Conservation (phyloP, 2,888 invertebrate genomes). For the Drosophila macrothrix region DNA sequence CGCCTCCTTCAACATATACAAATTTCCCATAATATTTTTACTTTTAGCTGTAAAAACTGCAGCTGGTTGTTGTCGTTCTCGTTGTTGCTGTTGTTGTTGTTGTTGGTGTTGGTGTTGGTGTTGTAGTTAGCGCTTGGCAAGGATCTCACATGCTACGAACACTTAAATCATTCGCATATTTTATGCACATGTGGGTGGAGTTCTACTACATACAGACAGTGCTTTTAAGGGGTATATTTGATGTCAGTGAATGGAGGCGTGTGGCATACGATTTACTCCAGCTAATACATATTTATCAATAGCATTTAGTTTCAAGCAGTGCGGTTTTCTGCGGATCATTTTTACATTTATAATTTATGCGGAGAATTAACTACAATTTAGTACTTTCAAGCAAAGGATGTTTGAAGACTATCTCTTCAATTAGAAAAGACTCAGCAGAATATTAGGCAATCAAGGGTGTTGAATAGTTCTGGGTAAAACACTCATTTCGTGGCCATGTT, state of each 20-base stretch:
- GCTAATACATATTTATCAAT: slow-evolving; percentile 13
- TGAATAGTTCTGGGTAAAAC: background rate
- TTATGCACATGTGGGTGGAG: slow-evolving; percentile 59
- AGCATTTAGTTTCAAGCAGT: background rate
- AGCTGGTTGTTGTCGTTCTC: slow-evolving; percentile 5
- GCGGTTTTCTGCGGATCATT: background rate
- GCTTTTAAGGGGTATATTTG: slow-evolving; percentile 6
- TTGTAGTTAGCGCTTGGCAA: slow-evolving; percentile 37
- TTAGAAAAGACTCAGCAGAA: background rate
- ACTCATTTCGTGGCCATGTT: background rate
- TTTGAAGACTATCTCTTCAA: background rate
- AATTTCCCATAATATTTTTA: slow-evolving; percentile 71
- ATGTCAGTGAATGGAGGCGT: slow-evolving; percentile 7
- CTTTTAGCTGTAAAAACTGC: slow-evolving; percentile 48
- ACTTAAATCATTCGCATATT: slow-evolving; percentile 78
- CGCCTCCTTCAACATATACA: slow-evolving; percentile 56
- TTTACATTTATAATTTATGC: background rate
- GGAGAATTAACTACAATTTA: background rate
- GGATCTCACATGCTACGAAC: slow-evolving; percentile 73
- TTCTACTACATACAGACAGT: slow-evolving; percentile 1
- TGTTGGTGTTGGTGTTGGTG: slow-evolving; percentile 5
- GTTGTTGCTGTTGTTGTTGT: slow-evolving; percentile 21
- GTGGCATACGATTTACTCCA: slow-evolving; percentile 3
- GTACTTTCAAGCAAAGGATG: background rate
- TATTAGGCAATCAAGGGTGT: background rate